Evolutionary conservation across 2,113 vertebrate species (phyloP).

Genomic region (Camelus dromedarius): DNA sequence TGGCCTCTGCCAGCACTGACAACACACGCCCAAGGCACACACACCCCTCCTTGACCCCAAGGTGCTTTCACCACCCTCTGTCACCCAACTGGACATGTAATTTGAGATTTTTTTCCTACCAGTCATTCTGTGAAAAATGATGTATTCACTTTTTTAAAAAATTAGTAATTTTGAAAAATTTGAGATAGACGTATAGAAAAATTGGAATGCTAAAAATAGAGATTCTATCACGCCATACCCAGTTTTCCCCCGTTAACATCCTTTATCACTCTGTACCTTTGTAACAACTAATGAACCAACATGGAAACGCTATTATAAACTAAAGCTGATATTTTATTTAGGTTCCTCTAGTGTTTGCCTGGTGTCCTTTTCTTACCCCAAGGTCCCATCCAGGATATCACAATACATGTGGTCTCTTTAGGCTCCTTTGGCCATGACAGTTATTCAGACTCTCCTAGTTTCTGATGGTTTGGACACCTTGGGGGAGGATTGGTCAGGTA

Average conservation of each 20-base stretch:
- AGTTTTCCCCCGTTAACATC: too few species aligned
- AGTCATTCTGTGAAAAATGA: background rate
- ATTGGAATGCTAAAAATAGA: too few species aligned
- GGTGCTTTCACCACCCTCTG: accelerated
- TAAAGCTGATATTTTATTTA: background rate
- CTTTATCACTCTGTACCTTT: accelerated
- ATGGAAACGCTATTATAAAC: accelerated
- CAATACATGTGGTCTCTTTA: accelerated
- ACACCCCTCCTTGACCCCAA: background rate
- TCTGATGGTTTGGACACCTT: background rate
- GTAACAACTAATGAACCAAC: background rate
- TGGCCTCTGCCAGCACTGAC: background rate
- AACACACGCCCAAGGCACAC: accelerated
- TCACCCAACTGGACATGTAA: background rate
- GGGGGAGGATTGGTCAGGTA: too few species aligned
- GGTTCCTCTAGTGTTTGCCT: background rate
- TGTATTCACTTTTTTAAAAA: background rate
- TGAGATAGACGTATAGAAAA: background rate
- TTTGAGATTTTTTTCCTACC: background rate
- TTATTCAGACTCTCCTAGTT: background rate
- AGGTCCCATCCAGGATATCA: too few species aligned
- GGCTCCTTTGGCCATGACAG: background rate
- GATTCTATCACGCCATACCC: accelerated
- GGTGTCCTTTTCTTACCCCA: background rate
- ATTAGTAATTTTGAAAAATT: background rate